Percentiles rank a stretch among this genome's conserved stretches.
These are phyloP conservation scores for Bovichtus variegatus DNA, from an alignment of 2,797 vertebrate genomes.

Conservation along the genomic window DNA sequence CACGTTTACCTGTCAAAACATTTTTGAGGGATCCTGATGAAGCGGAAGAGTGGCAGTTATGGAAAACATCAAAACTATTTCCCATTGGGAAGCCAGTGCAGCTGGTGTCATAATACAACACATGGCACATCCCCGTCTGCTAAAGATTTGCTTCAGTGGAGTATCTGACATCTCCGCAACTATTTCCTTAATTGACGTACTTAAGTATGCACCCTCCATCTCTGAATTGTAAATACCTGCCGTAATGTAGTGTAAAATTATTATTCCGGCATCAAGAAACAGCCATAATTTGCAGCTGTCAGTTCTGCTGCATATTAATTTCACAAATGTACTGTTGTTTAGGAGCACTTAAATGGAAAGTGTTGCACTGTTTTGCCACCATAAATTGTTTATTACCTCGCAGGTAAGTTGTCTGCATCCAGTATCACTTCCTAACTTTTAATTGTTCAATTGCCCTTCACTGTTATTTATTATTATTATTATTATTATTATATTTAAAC, in stretches of 20 bases:
- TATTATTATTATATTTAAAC: slow-evolving; percentile 24
- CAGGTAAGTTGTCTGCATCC: slow-evolving; percentile 39
- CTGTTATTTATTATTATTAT: slow-evolving; percentile 31
- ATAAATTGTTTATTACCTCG: slow-evolving; percentile 44
- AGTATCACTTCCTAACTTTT: slow-evolving; percentile 36
- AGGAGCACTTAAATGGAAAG: slow-evolving; percentile 60
- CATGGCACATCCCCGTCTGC: slow-evolving; percentile 75
- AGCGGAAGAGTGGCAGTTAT: slow-evolving; percentile 82
- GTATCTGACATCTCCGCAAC: slow-evolving; percentile 82
- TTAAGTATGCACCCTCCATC: slow-evolving; percentile 77
- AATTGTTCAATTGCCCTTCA: slow-evolving; percentile 27
- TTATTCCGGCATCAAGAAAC: slow-evolving; percentile 73
- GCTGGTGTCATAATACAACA: slow-evolving; percentile 80
- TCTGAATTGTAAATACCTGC: slow-evolving; percentile 77
- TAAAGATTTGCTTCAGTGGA: slow-evolving; percentile 81
- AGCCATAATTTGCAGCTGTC: slow-evolving; percentile 76
- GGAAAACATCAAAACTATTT: slow-evolving; percentile 78
- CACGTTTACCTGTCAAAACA: slow-evolving; percentile 81
- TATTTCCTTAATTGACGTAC: slow-evolving; percentile 83
- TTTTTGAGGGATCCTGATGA: slow-evolving; percentile 75
- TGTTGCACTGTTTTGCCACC: slow-evolving; percentile 42
- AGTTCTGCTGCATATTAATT: slow-evolving; percentile 71
- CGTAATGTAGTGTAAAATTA: slow-evolving; percentile 84
- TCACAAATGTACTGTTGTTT: slow-evolving; percentile 61
- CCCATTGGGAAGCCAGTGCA: slow-evolving; percentile 79